These are phyloP conservation scores for Bos javanicus DNA, from an alignment of 2,113 vertebrate species.

Conservation along the genomic window DNA sequence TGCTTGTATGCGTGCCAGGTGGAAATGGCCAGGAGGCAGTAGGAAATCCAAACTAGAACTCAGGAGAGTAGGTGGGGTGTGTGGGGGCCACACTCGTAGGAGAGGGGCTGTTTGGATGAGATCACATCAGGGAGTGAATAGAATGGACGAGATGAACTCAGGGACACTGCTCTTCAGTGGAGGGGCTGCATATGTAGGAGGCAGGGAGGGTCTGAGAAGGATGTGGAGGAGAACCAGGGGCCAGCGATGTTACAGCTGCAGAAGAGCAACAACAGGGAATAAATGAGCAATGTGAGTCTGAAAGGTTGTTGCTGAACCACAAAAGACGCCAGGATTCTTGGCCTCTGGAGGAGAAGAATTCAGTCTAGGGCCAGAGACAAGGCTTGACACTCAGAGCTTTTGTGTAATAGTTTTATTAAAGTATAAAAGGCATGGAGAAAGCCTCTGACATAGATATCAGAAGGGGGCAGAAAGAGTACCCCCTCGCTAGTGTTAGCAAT, in stretches of 20 bases:
- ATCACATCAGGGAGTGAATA: too few relatives aligned
- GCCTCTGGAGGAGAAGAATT: not conserved
- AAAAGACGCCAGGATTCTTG: not conserved
- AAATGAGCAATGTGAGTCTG: not conserved
- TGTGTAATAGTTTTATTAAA: not conserved
- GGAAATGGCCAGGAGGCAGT: not conserved
- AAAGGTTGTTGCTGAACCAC: not conserved
- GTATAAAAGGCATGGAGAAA: not conserved
- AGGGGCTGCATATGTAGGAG: not conserved
- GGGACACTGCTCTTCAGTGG: rapidly evolving
- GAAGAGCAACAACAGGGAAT: not conserved
- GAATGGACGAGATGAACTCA: not conserved
- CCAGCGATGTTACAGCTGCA: not conserved
- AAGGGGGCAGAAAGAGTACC: not conserved
- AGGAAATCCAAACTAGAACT: not conserved
- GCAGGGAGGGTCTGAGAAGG: not conserved
- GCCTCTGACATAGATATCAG: not conserved
- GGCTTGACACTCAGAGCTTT: not conserved
- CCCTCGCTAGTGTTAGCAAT: not conserved
- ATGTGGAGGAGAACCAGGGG: not conserved
- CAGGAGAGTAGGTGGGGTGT: not conserved
- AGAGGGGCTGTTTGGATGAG: not conserved
- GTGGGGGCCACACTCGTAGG: not conserved
- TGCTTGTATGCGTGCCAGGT: not conserved
- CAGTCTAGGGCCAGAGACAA: not conserved